Base-by-base conservation (phyloP, 2,113 vertebrate species). In the Lutjanus erythropterus region DNA sequence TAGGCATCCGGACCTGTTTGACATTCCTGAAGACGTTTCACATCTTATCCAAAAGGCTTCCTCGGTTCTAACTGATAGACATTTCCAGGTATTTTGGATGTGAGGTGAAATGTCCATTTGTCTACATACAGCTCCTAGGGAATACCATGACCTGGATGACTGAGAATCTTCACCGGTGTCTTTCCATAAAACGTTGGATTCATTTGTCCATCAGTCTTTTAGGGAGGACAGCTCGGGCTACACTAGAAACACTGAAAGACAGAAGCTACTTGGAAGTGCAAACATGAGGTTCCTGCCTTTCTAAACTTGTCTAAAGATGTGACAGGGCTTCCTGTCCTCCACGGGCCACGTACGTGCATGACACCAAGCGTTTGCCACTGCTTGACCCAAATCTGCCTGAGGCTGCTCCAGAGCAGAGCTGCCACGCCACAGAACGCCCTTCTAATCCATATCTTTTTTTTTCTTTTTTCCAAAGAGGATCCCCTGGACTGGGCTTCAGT, bases 371-470 rank as follows among this genome's bases (percentile, higher is more conserved):
- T 47, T 90, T 86, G 77, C 77, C 86, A 71, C 80, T 23, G 74
- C 86, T 89, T 90, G 88, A 90, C 91, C 87, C 77, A 72, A 87
- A 89, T 90, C 88, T 85, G 86, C 89, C 88, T 9, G 76, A 72
- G 81, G 84, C 75, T 83, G 67, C 85, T 71, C 39, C 0, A 0
- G 25, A 84, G 83, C 70, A 12, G 60, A 42, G 44, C 69, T 29
- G 60, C 64, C 72, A 72, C 14, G 2, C 49, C 66, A 70, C 61
- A n/a, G 23, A 53, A 31, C 39, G 61, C 46, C 71, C 62, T 67
- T 86, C 52, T 35, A 69, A 84, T 61, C 78, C 64, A 60, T 66
- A 59, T 35, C 37, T 56, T 47, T 76, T 14, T n/a, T n/a, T n/a
- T n/a, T n/a, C n/a, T n/a, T n/a, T n/a, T n/a, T n/a, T 50, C 21